Percentiles rank a stretch among this genome's conserved stretches.
Evolutionary conservation across 2,888 invertebrate species (phyloP).

Genomic region (Herminia tarsipennalis): DNA sequence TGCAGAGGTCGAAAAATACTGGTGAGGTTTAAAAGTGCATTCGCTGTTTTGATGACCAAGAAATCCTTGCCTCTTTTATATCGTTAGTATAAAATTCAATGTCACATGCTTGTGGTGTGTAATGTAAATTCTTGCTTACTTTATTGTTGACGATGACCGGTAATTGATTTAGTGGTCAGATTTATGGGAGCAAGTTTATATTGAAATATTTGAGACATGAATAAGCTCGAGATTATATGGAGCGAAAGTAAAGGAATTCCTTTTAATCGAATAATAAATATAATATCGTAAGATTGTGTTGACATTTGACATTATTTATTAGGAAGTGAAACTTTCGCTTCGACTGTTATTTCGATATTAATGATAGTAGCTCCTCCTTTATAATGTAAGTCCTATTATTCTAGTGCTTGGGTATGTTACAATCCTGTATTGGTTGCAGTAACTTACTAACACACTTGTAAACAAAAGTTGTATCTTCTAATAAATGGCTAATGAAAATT

Average conservation of each 20-base stretch:
- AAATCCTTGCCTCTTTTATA: conserved; percentile 72
- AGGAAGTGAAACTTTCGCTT: too few relatives aligned
- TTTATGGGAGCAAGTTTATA: conserved; percentile 57
- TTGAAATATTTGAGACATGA: conserved; percentile 13
- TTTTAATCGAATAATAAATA: not conserved
- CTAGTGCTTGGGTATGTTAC: too few relatives aligned
- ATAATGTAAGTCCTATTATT: too few relatives aligned
- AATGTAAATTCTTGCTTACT: conserved; percentile 73
- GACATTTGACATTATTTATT: too few relatives aligned
- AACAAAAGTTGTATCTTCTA: too few relatives aligned
- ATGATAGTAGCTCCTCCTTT: too few relatives aligned
- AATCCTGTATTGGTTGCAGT: too few relatives aligned
- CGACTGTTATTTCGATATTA: too few relatives aligned
- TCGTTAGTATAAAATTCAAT: conserved; percentile 73
- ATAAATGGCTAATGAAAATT: too few relatives aligned
- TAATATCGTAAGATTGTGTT: not conserved
- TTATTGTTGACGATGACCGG: conserved; percentile 70
- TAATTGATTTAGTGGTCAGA: conserved; percentile 71
- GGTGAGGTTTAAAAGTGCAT: conserved; percentile 48
- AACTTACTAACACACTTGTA: too few relatives aligned
- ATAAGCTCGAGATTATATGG: conserved; percentile 15
- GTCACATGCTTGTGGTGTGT: conserved; percentile 68
- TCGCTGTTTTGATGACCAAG: conserved; percentile 65
- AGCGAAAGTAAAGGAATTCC: conserved; percentile 9
- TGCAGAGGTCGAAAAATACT: conserved; percentile 34